Evolutionary conservation across 2,797 vertebrate genomes (phyloP), one percentile per base, ranked within the genome.

Genomic region (Arremon brunneinucha): DNA sequence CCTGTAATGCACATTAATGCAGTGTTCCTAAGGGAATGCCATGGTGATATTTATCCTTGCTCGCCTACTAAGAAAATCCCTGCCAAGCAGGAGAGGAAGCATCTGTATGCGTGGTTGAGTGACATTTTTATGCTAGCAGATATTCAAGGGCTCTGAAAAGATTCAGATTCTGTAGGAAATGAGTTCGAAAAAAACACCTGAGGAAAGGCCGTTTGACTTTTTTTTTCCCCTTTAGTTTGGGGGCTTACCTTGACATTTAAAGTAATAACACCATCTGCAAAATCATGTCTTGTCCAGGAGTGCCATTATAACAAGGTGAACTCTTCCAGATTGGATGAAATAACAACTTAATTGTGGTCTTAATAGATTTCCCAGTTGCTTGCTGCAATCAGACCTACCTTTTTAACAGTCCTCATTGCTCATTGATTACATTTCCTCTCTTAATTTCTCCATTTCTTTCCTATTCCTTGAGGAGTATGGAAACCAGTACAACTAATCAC

Each of bases 11-110:
- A 44, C 41, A 1, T 53, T 94, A 92, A 81, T 68, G 87, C 57
- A 65, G 17, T 59, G 65, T 34, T 95, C 93, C 87, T 91, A 83
- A 85, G 87, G 79, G 94, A 94, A 94, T 81, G 79, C 50, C 72
- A 55, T 86, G 76, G 90, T 95, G 96, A 96, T 94, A 96, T 95
- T 96, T 96, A 95, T 94, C 70, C 67, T 94, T 28, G 57, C 69
- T 72, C 0, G 8, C 47, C 50, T 86, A 64, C 85, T 85, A 81
- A 94, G 76, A 96, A 94, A 88, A 88, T 87, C 65, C 59, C 70
- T 94, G 94, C 91, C 93, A 95, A 94, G 80, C 22, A 90, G 79
- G 39, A 88, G 55, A 95, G 57, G 62, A 93, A 59, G 72, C 94
- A 94, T 96, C 95, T 94, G 83, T 75, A 91, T 71, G 72, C 3